A percentile compares a stretch with the other conserved stretches of the same genome.
Conservation (phyloP, 2,888 invertebrate species). For the Orthosia gracilis region DNA sequence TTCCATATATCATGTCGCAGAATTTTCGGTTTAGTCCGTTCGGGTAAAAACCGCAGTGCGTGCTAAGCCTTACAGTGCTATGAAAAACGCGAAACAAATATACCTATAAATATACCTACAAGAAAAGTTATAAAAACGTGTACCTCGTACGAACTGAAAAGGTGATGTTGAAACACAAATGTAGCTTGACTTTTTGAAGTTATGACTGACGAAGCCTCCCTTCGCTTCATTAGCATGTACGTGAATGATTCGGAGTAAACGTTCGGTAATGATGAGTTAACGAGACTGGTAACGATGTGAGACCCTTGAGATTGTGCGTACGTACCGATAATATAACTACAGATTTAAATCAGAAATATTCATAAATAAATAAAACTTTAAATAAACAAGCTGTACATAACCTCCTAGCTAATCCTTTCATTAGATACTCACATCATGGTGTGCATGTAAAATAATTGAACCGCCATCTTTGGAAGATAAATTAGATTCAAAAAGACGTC, state of each 20-base stretch:
- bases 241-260: constrained; percentile 43
- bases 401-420: too few species aligned
- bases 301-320: not conserved
- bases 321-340: not conserved
- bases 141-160: constrained; percentile 17
- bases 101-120: not conserved
- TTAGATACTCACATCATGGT: too few species aligned
- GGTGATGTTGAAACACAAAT: constrained; percentile 11
- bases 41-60: too few species aligned
- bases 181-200: constrained; percentile 34
- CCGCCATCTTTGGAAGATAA: too few species aligned
- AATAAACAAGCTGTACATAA: too few species aligned
- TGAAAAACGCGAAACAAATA: not conserved
- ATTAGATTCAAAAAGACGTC: too few species aligned
- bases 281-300: not conserved
- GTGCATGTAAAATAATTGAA: too few species aligned
- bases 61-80: too few species aligned
- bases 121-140: constrained; percentile 10
- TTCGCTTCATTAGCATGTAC: constrained; percentile 41
- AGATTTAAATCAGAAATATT: not conserved
- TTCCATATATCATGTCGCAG: too few species aligned
- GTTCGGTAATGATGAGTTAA: not conserved
- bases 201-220: constrained; percentile 30
- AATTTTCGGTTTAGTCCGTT: too few species aligned
- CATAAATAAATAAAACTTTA: too few species aligned